phyloP scores from a whole-genome alignment of 2,888 invertebrate genomes.

The Lysandra coridon region DNA sequence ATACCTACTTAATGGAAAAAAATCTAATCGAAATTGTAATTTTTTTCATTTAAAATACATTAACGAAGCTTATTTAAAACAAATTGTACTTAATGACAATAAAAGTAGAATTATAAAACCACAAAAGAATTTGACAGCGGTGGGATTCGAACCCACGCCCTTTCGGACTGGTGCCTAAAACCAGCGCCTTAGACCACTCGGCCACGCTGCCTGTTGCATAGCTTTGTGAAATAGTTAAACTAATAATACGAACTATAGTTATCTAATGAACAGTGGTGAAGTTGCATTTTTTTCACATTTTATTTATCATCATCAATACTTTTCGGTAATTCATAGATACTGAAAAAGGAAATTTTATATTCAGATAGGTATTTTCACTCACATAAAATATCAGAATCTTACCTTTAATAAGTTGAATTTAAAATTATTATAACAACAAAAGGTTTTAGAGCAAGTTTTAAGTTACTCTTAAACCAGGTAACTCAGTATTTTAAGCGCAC shows the following conservation, averaged over 20 bases:
- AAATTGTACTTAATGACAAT: background rate
- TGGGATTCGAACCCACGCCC: constrained; percentile 88
- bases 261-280: background rate
- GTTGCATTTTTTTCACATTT: background rate
- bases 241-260: background rate
- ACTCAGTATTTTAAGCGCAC: no score
- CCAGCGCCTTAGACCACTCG: constrained; percentile 95
- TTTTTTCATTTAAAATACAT: background rate
- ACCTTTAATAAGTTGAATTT: no score
- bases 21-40: no score
- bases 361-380: no score
- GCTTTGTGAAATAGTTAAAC: background rate
- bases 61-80: background rate
- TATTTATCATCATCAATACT: background rate
- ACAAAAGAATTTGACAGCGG: constrained; percentile 70
- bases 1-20: no score
- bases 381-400: no score
- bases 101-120: background rate
- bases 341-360: no score
- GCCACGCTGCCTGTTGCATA: constrained; percentile 84
- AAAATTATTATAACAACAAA: no score
- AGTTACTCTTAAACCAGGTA: background rate
- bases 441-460: no score
- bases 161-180: constrained; percentile 90
- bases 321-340: no score